Evolutionary conservation across 1,140 invertebrate genomes (phyloP).

Genomic region (Drosophila miranda): DNA sequence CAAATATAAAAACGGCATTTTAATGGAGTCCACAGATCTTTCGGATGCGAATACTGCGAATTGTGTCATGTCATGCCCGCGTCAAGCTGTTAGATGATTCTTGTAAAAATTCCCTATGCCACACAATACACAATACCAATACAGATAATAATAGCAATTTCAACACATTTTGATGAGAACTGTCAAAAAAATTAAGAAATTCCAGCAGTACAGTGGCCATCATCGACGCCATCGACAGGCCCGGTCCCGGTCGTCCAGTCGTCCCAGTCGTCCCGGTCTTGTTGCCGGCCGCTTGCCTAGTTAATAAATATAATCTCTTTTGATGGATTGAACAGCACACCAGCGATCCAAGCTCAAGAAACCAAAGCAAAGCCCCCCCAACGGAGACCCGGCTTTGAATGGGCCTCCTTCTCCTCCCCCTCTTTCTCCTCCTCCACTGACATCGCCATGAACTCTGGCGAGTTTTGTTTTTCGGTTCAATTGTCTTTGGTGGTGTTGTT

Average conservation of each 20-base stretch:
- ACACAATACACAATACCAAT: not conserved
- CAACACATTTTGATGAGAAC: slow-evolving; percentile 79
- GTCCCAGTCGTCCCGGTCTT: slow-evolving; percentile 9
- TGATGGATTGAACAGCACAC: slow-evolving; percentile 72
- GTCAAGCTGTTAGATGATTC: slow-evolving; percentile 65
- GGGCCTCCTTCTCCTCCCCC: slow-evolving; percentile 31
- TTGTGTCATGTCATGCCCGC: slow-evolving; percentile 56
- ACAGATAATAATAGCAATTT: slow-evolving; percentile 66
- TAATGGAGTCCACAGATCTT: slow-evolving; percentile 71
- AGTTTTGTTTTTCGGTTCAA: slow-evolving; percentile 53
- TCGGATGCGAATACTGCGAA: slow-evolving; percentile 35
- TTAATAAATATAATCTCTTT: slow-evolving; percentile 79
- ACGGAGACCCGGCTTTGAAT: slow-evolving; percentile 46
- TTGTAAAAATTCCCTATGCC: slow-evolving; percentile 56
- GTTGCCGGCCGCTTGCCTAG: slow-evolving; percentile 55
- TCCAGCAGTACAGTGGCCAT: slow-evolving; percentile 63
- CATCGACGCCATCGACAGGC: slow-evolving; percentile 42
- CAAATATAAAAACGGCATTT: slow-evolving; percentile 60
- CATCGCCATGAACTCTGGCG: slow-evolving; percentile 61
- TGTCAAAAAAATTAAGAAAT: slow-evolving; percentile 78
- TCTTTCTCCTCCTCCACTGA: slow-evolving; percentile 37
- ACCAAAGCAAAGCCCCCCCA: slow-evolving; percentile 15
- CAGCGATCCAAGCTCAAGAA: slow-evolving; percentile 18
- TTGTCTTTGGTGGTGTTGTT: slow-evolving; percentile 60
- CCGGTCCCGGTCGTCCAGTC: not conserved